Conservation (phyloP, 2,113 vertebrate species). For the Cephalopterus ornatus region DNA sequence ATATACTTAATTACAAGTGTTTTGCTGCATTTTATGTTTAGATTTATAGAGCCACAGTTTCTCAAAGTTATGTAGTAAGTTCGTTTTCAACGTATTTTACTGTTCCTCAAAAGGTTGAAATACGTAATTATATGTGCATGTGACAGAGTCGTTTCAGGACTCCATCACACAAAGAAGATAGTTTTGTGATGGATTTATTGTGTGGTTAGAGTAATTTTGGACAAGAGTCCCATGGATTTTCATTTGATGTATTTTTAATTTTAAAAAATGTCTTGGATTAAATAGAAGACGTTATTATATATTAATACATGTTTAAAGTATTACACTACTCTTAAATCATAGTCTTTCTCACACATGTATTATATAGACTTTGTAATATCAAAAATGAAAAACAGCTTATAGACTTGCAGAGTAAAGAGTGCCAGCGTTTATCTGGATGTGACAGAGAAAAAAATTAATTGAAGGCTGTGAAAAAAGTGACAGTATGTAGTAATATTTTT, state of each 20-base stretch:
- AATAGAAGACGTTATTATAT: slow-evolving; percentile 1
- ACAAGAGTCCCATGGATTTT: not conserved
- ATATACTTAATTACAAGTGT: not conserved
- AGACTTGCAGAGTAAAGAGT: slow-evolving; percentile 9
- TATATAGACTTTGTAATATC: not conserved
- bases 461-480: not conserved
- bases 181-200: slow-evolving; percentile 38
- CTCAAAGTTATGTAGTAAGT: not conserved
- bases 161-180: not conserved
- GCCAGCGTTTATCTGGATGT: slow-evolving; percentile 48
- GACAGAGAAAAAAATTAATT: slow-evolving; percentile 43
- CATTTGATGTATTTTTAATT: slow-evolving; percentile 52
- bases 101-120: not conserved
- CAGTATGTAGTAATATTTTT: not conserved
- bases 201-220: not conserved
- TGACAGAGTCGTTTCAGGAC: not conserved
- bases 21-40: not conserved
- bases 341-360: not conserved
- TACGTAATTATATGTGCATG: not conserved
- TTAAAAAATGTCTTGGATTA: not conserved
- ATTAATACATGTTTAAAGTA: slow-evolving; percentile 38
- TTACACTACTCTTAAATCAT: slow-evolving; percentile 19
- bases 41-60: not conserved
- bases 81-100: not conserved
- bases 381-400: slow-evolving; percentile 25